phyloP scores from a whole-genome alignment of 1,140 invertebrate species.

The Microplitis demolitor region DNA sequence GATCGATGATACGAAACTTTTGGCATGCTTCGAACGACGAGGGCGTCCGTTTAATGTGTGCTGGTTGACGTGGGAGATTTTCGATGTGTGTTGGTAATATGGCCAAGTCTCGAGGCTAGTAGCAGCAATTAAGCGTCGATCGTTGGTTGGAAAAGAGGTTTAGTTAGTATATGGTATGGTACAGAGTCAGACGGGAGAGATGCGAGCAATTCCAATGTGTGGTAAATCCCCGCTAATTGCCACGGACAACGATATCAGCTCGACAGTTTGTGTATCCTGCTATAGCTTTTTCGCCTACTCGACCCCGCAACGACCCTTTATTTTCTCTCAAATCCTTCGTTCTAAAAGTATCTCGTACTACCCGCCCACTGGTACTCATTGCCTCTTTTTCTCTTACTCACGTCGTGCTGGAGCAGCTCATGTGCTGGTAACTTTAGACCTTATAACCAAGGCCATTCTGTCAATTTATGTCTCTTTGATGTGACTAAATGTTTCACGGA shows the following conservation, averaged over 20 bases:
- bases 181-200: background rate
- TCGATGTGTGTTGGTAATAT: background rate
- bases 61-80: background rate
- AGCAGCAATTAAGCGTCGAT: constrained; percentile 20
- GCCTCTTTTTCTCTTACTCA: too few species aligned
- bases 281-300: background rate
- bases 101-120: background rate
- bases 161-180: background rate
- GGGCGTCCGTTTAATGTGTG: too few species aligned
- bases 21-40: too few species aligned
- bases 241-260: constrained; percentile 32
- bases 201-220: constrained; percentile 15
- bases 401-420: too few species aligned
- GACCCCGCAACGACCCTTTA: background rate
- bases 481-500: background rate
- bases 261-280: constrained; percentile 5
- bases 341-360: background rate
- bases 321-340: background rate
- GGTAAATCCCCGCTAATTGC: constrained; percentile 45
- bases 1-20: too few species aligned
- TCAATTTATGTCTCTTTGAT: background rate
- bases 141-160: background rate
- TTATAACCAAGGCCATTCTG: background rate
- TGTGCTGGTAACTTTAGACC: too few species aligned
- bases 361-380: too few species aligned